Conservation (phyloP, 2,888 invertebrate genomes). For the Melinaea marsaeus region DNA sequence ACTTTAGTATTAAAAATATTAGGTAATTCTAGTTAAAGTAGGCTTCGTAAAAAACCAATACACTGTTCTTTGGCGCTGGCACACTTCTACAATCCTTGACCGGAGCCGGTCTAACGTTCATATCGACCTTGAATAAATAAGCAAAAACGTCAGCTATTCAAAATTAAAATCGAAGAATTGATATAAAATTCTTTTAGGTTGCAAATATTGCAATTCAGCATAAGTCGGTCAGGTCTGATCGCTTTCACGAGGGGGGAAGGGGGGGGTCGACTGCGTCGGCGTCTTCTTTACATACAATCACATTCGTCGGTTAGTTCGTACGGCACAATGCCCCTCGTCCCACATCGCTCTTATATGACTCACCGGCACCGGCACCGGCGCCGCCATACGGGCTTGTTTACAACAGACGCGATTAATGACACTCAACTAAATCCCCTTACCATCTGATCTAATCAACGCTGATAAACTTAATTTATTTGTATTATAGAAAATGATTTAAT, state of each 20-base stretch:
- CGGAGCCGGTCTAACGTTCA: conserved; percentile 6
- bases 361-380: conserved; percentile 59
- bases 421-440: conserved; percentile 46
- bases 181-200: neutral
- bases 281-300: conserved; percentile 73
- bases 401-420: conserved; percentile 67
- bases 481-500: too few relatives aligned
- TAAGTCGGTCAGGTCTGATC: conserved; percentile 30
- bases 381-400: conserved; percentile 66
- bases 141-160: neutral
- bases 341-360: conserved; percentile 71
- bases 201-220: neutral
- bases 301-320: conserved; percentile 31
- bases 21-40: neutral
- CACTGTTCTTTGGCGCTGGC: neutral
- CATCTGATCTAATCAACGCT: conserved; percentile 22
- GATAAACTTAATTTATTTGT: too few relatives aligned
- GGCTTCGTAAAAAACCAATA: neutral
- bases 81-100: neutral
- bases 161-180: neutral
- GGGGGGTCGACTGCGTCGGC: conserved; percentile 52
- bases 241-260: conserved; percentile 61
- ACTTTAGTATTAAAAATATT: too few relatives aligned
- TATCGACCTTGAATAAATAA: conserved; percentile 1
- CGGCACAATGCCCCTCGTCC: conserved; percentile 50